Evolutionary conservation across 2,113 vertebrate genomes (phyloP).

Genomic region (Hippocampus abdominalis): DNA sequence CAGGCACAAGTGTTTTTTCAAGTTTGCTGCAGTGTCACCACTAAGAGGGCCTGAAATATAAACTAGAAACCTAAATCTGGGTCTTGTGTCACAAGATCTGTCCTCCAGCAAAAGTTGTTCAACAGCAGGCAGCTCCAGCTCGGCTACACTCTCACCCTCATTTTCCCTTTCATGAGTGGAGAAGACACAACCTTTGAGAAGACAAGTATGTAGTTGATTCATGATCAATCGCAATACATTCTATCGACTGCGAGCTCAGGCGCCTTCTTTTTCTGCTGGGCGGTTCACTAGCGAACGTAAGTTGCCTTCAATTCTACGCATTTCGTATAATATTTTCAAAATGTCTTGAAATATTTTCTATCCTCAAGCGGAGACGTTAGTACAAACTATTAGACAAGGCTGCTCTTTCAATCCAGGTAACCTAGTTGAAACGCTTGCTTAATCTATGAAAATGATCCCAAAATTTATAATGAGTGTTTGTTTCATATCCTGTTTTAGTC

Average conservation of each 20-base stretch:
- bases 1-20: constrained; percentile 34
- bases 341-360: background rate
- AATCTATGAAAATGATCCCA: too few species aligned
- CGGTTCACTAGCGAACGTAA: background rate
- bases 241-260: background rate
- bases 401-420: too few species aligned
- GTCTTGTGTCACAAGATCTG: constrained; percentile 58
- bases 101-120: background rate
- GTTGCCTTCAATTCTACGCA: background rate
- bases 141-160: constrained; percentile 35
- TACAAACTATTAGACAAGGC: background rate
- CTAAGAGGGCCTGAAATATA: constrained; percentile 27
- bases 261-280: background rate
- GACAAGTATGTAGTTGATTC: constrained; percentile 41
- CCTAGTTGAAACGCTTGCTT: too few species aligned
- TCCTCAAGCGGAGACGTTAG: too few species aligned
- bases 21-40: constrained; percentile 20
- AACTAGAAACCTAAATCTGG: constrained; percentile 47
- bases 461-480: too few species aligned
- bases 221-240: constrained; percentile 21
- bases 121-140: constrained; percentile 19
- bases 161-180: constrained; percentile 7
- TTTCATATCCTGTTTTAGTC: too few species aligned
- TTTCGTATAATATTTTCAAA: background rate
- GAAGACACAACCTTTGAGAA: constrained; percentile 17